Conservation (phyloP, 2,797 vertebrate species). For the Danio aesculapii region DNA sequence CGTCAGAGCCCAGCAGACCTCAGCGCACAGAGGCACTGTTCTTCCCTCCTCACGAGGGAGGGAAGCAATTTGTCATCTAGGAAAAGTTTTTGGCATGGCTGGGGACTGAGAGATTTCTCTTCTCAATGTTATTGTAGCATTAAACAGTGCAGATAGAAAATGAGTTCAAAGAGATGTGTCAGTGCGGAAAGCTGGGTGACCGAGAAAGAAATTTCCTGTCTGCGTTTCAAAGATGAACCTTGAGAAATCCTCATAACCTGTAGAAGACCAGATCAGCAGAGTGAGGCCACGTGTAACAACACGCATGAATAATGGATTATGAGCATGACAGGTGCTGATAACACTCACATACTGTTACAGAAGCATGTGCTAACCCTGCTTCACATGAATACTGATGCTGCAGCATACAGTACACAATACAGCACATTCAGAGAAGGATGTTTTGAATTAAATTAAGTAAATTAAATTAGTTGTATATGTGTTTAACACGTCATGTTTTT, state of each 20-base stretch:
- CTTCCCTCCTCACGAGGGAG: conserved; percentile 25
- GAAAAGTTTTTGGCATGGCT: conserved; percentile 47
- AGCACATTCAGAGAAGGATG: background rate
- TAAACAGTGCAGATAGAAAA: conserved; percentile 27
- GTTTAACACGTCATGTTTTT: too few relatives aligned
- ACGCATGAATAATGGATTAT: conserved; percentile 8
- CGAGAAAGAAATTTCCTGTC: background rate
- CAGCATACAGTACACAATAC: background rate
- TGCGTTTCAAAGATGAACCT: background rate
- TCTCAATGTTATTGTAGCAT: conserved; percentile 55
- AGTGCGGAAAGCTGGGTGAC: conserved; percentile 17
- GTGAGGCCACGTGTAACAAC: background rate
- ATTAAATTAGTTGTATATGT: too few relatives aligned
- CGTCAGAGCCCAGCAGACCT: background rate
- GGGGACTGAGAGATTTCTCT: conserved; percentile 57
- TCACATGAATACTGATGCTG: background rate
- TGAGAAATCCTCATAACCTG: background rate
- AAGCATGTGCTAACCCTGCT: background rate
- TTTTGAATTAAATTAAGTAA: background rate
- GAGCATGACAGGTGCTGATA: conserved; percentile 15
- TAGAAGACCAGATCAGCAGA: conserved; percentile 5
- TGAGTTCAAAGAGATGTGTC: conserved; percentile 35
- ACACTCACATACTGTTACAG: background rate
- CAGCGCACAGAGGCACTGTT: conserved; percentile 45
- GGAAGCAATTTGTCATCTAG: conserved; percentile 52